Conservation (phyloP, 2,888 invertebrate genomes). For the Ormyrus rosae region DNA sequence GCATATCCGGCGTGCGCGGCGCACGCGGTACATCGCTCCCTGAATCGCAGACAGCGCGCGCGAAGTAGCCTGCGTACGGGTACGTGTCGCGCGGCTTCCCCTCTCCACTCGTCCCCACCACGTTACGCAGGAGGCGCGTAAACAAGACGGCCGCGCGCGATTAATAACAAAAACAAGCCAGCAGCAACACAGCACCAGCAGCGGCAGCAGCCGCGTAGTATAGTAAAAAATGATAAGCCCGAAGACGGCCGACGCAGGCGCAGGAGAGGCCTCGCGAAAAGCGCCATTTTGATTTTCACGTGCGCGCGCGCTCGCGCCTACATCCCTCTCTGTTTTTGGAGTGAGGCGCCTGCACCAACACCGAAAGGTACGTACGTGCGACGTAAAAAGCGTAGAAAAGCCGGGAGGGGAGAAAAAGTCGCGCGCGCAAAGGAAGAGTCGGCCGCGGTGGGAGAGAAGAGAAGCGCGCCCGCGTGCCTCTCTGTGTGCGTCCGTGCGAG, state of each 20-base stretch:
- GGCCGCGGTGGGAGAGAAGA: neutral
- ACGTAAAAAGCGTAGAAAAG: too few relatives aligned
- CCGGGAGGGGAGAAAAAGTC: neutral
- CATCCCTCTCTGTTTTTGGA: too few relatives aligned
- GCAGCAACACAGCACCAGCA: neutral
- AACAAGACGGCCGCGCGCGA: neutral
- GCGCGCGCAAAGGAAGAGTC: neutral
- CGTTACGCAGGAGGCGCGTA: neutral
- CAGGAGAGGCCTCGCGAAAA: slow-evolving; percentile 3
- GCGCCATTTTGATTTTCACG: slow-evolving; percentile 37
- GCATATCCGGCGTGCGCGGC: too few relatives aligned
- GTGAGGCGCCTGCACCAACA: too few relatives aligned
- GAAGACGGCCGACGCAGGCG: neutral
- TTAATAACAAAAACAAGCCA: neutral
- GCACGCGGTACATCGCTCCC: too few relatives aligned
- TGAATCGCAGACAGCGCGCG: too few relatives aligned
- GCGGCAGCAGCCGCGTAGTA: too few relatives aligned
- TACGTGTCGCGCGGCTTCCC: neutral
- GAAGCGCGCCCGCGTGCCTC: too few relatives aligned
- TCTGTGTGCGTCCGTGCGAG: neutral
- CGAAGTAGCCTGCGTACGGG: too few relatives aligned
- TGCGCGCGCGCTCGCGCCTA: neutral
- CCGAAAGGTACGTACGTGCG: too few relatives aligned
- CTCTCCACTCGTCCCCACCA: neutral
- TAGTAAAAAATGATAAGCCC: too few relatives aligned